These are phyloP conservation scores for Drosophila repletoides DNA, from an alignment of 1,140 invertebrate genomes.

Conservation along the genomic window DNA sequence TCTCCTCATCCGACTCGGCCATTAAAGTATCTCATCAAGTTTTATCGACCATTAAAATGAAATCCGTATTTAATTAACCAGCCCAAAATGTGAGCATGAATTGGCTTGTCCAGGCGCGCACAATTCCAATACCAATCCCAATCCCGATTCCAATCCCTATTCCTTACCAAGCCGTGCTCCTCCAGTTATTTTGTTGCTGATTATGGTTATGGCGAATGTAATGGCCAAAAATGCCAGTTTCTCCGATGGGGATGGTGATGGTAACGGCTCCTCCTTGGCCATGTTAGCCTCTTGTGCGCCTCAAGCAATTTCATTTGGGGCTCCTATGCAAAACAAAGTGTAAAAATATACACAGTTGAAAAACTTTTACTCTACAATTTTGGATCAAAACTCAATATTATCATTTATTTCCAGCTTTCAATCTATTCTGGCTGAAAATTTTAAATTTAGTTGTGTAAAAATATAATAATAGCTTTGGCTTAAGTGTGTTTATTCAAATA, in stretches of 20 bases:
- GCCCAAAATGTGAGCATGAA: constrained; percentile 81
- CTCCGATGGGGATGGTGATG: constrained; percentile 32
- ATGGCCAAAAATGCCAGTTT: constrained; percentile 1
- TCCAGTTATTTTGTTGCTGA: constrained; percentile 68
- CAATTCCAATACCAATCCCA: constrained; percentile 30
- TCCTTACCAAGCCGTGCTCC: not conserved
- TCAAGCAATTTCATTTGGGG: constrained; percentile 19
- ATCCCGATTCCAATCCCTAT: not conserved
- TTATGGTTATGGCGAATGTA: constrained; percentile 46
- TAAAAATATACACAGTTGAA: too few species aligned
- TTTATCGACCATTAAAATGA: constrained; percentile 80
- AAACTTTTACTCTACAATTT: too few species aligned
- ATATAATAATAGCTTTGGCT: too few species aligned
- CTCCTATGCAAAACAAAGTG: too few species aligned
- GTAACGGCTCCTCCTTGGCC: not conserved
- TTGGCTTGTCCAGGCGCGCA: constrained; percentile 56
- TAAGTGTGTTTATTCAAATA: too few species aligned
- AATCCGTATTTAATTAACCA: constrained; percentile 81
- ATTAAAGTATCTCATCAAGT: constrained; percentile 81
- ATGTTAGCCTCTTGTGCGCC: constrained; percentile 1
- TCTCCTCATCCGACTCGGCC: constrained; percentile 23
- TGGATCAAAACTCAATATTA: too few species aligned
- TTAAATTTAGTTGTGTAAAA: too few species aligned
- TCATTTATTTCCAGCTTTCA: too few species aligned
- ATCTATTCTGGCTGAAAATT: too few species aligned